Conservation (phyloP, 2,113 vertebrate species). For the Pomatorhinus ruficollis region DNA sequence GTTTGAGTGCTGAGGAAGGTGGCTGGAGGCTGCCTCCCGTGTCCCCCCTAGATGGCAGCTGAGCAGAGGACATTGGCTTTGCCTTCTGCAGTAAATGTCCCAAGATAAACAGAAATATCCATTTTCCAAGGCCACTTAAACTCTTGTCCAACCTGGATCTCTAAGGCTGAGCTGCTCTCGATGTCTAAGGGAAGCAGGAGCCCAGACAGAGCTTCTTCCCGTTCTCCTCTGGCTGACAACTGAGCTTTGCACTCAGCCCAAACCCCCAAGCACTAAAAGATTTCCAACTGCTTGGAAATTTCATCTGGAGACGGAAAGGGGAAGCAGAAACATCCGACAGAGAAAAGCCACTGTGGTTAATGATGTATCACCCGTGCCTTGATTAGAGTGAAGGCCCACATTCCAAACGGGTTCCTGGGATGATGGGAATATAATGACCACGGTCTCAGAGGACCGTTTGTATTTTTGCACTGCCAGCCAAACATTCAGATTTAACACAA, state of each 20-base stretch:
- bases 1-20: not conserved
- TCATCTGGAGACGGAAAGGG: not conserved
- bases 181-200: not conserved
- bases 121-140: not conserved
- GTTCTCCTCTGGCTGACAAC: not conserved
- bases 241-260: not conserved
- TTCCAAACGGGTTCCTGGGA: not conserved
- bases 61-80: not conserved
- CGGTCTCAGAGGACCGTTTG: not conserved
- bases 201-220: not conserved
- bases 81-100: not conserved
- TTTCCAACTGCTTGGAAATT: not conserved
- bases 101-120: not conserved
- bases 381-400: not conserved
- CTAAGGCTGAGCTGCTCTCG: not conserved
- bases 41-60: conserved; percentile 22
- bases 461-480: not conserved
- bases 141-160: not conserved
- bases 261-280: not conserved
- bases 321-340: not conserved
- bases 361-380: not conserved
- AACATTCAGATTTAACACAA: not conserved
- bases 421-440: not conserved
- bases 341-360: not conserved
- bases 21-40: not conserved